Conservation (phyloP, 2,888 invertebrate species). For the Bursaphelenchus okinawaensis region DNA sequence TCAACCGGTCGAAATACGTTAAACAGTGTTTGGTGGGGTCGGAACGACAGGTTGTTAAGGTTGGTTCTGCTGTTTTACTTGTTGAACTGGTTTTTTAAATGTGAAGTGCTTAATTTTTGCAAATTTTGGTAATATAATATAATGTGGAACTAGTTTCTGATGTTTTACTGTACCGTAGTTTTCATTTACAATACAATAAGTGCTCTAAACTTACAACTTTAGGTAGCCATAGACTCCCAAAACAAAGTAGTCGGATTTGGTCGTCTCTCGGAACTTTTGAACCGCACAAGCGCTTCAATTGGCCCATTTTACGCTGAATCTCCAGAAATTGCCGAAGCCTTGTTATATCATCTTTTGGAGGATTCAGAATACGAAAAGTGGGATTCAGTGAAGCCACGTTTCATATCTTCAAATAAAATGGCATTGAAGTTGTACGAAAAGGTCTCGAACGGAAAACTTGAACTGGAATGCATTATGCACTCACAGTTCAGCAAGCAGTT, state of each 20-base stretch:
- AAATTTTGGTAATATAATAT: no score
- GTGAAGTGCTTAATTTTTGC: no score
- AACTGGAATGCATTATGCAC: not conserved
- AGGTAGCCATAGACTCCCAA: not conserved
- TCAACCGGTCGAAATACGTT: not conserved
- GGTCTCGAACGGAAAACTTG: not conserved
- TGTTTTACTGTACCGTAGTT: no score
- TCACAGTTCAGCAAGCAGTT: not conserved
- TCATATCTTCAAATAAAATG: not conserved
- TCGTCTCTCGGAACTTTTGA: not conserved
- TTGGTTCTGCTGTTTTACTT: no score
- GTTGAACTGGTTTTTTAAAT: no score
- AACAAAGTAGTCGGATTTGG: not conserved
- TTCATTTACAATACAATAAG: no score
- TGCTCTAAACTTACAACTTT: no score
- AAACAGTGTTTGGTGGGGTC: not conserved
- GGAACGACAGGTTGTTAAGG: not conserved
- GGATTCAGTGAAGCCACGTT: not conserved
- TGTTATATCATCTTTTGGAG: not conserved
- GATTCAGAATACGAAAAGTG: not conserved
- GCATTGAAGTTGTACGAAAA: not conserved
- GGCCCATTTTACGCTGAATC: not conserved
- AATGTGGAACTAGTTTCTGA: no score
- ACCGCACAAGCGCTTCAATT: not conserved
- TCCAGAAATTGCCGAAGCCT: not conserved